Evolutionary conservation across 2,113 vertebrate species (phyloP), one percentile per base, ranked within the genome.

Genomic region (Peromyscus californicus): DNA sequence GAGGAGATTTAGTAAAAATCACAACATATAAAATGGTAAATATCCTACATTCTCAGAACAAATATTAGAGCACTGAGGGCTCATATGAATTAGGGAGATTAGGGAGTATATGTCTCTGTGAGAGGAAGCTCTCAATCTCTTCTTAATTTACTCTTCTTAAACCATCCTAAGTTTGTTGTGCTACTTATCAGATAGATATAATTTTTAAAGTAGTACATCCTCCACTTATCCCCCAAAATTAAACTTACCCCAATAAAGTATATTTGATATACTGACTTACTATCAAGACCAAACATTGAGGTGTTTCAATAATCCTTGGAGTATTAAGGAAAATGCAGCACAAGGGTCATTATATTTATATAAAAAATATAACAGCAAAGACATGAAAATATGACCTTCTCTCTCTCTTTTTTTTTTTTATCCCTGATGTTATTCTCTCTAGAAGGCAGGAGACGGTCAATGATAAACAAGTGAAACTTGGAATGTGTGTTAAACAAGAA

Each of bases 321-420:
- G n/a, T 67, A 7, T 89, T 45, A 89, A 82, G 22, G 67, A 89
- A 67, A 69, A 79, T 54, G 29, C 31, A 89, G 22, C 16, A 90
- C 26, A 16, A 80, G 21, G 26, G 33, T 48, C 76, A n/a, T 12
- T 93, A 61, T 36, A 65, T 65, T 39, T 48, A 67, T 83, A 91
- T 83, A 80, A 93, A 94, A 94, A 76, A 93, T 88, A 87, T 75
- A 31, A 93, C 29, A 92, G 24, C n/a, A 97, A 97, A 45, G 83
- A 86, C 33, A 86, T 65, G 36, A 93, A 91, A 95, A 96, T 51
- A 42, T 33, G 51, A 92, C 63, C 24, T 22, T 26, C 24, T 65
- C 63, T 65, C 63, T 65, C 54, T 65, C 63, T 65, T 13, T 12
- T 95, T 15, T 29, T n/a, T 94, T 61, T 94, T 90, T 79, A 97